phyloP scores from a whole-genome alignment of 2,888 invertebrate genomes.

The Diplazon laetatorius region DNA sequence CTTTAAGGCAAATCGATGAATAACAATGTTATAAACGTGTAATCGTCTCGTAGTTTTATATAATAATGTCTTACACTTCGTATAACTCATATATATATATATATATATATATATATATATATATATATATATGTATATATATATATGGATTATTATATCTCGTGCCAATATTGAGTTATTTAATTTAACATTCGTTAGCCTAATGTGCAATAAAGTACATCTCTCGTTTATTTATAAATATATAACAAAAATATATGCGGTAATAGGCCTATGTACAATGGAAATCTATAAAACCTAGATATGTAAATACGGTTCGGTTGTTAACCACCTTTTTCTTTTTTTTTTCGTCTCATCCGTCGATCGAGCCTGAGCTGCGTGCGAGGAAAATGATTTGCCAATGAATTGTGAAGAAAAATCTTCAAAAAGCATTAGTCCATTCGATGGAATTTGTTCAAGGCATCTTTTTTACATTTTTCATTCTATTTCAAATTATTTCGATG shows the following conservation, averaged over 20 bases:
- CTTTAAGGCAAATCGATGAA: conserved; percentile 55
- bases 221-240: conserved; percentile 73
- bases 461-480: conserved; percentile 5
- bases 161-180: conserved; percentile 45
- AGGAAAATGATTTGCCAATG: not conserved
- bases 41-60: conserved; percentile 45
- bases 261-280: conserved; percentile 79
- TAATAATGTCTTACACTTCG: conserved; percentile 69
- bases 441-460: conserved; percentile 14
- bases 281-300: conserved; percentile 69
- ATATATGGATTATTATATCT: conserved; percentile 26
- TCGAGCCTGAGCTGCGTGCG: conserved; percentile 49
- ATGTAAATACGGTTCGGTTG: conserved; percentile 71
- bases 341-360: conserved; percentile 47
- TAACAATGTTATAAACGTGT: conserved; percentile 43
- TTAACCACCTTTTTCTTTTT: conserved; percentile 30
- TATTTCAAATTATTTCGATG: too few species aligned
- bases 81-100: conserved; percentile 61
- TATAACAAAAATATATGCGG: conserved; percentile 80
- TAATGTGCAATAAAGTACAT: conserved; percentile 73
- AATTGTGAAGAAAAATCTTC: not conserved
- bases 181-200: conserved; percentile 45
- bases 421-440: not conserved
- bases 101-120: conserved; percentile 11
- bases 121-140: conserved; percentile 29